Conservation (phyloP, 1,140 invertebrate genomes). For the Lasioglossum albipes region DNA sequence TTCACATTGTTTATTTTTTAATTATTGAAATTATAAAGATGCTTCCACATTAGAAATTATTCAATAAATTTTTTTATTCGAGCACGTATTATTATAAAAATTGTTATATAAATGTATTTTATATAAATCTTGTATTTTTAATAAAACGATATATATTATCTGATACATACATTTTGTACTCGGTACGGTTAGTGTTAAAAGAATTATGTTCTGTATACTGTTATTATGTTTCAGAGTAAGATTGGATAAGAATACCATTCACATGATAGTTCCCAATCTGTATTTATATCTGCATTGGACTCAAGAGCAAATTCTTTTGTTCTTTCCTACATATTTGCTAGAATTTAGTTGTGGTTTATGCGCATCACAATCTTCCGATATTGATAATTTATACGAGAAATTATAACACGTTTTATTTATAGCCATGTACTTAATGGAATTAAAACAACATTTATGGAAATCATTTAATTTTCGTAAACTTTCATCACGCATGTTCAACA, state of each 20-base stretch:
- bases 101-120: too few species aligned
- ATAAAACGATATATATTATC: too few species aligned
- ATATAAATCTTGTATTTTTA: too few species aligned
- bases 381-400: slow-evolving; percentile 64
- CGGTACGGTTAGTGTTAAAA: too few species aligned
- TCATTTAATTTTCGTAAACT: background rate
- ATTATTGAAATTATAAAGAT: too few species aligned
- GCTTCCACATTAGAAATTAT: too few species aligned
- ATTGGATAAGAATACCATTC: slow-evolving; percentile 69
- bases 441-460: background rate
- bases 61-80: too few species aligned
- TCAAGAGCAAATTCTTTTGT: slow-evolving; percentile 73
- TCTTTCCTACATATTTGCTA: slow-evolving; percentile 76
- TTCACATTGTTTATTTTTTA: too few species aligned
- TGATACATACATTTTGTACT: too few species aligned
- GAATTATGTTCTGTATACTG: slow-evolving; percentile 8
- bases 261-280: slow-evolving; percentile 71
- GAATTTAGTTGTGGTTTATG: slow-evolving; percentile 77
- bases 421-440: background rate
- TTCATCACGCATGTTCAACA: background rate
- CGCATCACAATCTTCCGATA: slow-evolving; percentile 56
- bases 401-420: slow-evolving; percentile 42
- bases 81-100: too few species aligned
- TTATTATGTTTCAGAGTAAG: slow-evolving; percentile 69
- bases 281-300: slow-evolving; percentile 75